These are phyloP conservation scores for Microchrysa polita DNA, from an alignment of 2,888 invertebrate genomes.

Conservation along the genomic window DNA sequence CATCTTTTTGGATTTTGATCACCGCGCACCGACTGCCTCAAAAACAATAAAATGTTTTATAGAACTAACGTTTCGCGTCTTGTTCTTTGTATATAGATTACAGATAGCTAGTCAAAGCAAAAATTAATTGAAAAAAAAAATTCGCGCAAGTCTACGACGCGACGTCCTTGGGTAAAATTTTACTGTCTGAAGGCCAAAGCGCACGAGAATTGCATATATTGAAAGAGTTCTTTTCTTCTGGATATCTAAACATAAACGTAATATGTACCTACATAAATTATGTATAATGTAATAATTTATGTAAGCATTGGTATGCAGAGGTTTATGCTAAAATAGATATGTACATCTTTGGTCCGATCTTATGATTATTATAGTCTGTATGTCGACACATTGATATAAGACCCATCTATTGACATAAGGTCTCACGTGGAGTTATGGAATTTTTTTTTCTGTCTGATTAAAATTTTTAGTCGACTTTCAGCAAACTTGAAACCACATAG, in stretches of 20 bases:
- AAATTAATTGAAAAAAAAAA: neutral
- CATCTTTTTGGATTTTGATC: no score
- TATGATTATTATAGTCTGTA: neutral
- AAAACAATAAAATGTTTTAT: no score
- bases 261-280: neutral
- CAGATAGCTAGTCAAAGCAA: no score
- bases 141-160: neutral
- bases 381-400: slow-evolving; percentile 10
- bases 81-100: neutral
- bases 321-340: slow-evolving; percentile 4
- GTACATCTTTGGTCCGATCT: neutral
- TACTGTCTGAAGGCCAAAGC: slow-evolving; percentile 15
- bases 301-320: slow-evolving; percentile 9
- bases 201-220: slow-evolving; percentile 2
- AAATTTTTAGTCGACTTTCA: no score
- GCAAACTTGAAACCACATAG: no score
- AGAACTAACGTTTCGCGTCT: no score
- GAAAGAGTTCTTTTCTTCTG: slow-evolving; percentile 2
- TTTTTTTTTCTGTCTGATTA: neutral
- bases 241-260: no score
- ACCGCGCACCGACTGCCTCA: no score
- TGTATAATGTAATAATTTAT: neutral
- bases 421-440: slow-evolving; percentile 7
- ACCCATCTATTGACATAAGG: no score
- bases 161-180: slow-evolving; percentile 19